A percentile compares a stretch with the other conserved stretches of the same genome.
These are phyloP conservation scores for Phrynocephalus forsythii DNA, from an alignment of 2,797 vertebrate genomes.

Conservation along the genomic window DNA sequence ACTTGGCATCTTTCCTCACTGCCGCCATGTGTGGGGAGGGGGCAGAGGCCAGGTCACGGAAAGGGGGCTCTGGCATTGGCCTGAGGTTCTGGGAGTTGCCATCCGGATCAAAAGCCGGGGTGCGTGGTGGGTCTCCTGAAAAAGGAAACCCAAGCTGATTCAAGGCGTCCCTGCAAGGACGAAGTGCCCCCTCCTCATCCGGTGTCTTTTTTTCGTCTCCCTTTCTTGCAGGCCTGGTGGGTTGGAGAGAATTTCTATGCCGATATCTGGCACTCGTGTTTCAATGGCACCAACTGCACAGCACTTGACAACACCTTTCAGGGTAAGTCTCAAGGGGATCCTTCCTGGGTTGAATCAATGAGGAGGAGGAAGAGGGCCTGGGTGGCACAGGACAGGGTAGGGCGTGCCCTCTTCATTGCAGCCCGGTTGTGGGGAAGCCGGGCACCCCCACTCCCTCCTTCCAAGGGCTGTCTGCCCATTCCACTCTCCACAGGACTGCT, in stretches of 20 bases:
- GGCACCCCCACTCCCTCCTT: background rate
- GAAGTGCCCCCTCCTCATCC: background rate
- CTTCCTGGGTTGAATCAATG: background rate
- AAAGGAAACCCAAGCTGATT: background rate
- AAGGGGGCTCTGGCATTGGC: too few species aligned
- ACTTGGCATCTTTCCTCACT: too few species aligned
- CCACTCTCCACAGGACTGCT: too few species aligned
- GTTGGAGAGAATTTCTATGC: slow-evolving; percentile 77
- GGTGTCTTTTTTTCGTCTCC: background rate
- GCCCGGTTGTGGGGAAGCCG: too few species aligned
- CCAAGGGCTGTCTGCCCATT: background rate
- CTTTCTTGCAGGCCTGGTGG: slow-evolving; percentile 90
- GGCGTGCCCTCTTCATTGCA: background rate
- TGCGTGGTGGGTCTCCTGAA: background rate
- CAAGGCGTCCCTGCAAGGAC: background rate
- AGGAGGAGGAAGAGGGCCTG: background rate
- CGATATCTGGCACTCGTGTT: slow-evolving; percentile 90
- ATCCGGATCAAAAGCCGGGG: too few species aligned
- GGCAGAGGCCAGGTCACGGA: too few species aligned
- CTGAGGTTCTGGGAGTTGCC: too few species aligned
- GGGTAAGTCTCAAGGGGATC: slow-evolving; percentile 65
- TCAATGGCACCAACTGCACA: slow-evolving; percentile 66
- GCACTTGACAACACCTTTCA: slow-evolving; percentile 48
- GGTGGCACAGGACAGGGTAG: background rate
- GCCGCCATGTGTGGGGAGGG: too few species aligned